phyloP scores from a whole-genome alignment of 2,797 vertebrate species.

The Arctocebus calabarensis region DNA sequence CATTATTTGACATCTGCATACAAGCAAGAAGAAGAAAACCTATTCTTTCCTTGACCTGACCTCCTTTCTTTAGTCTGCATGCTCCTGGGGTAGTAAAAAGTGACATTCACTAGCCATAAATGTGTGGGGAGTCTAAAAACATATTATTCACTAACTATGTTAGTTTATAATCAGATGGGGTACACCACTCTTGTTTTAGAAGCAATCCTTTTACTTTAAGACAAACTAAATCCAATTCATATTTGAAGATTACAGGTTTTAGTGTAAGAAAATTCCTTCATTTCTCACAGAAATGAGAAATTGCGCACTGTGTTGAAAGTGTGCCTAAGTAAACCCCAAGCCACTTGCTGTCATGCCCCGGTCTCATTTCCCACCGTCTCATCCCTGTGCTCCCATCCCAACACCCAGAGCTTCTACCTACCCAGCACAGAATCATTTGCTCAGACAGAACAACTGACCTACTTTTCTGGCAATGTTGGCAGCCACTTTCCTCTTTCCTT shows the following conservation, averaged over 20 bases:
- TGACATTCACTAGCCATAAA: conserved; percentile 80
- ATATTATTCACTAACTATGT: not conserved
- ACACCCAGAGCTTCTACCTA: not conserved
- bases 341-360: not conserved
- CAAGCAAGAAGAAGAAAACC: conserved; percentile 74
- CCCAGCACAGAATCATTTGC: not conserved
- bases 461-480: not conserved
- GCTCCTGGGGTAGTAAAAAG: conserved; percentile 70
- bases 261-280: conserved; percentile 9
- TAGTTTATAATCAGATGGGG: conserved; percentile 73
- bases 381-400: not conserved
- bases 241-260: conserved; percentile 34
- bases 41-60: conserved; percentile 80
- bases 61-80: conserved; percentile 70
- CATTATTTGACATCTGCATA: conserved; percentile 74
- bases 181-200: conserved; percentile 66
- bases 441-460: not conserved
- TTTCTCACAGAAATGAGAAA: not conserved
- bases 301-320: not conserved
- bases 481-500: not conserved
- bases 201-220: conserved; percentile 60
- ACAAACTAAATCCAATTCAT: conserved; percentile 18
- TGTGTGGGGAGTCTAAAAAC: conserved; percentile 77
- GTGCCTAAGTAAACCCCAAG: not conserved
- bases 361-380: not conserved